These are phyloP conservation scores for Salvelinus sp. DNA, from an alignment of 2,113 vertebrate species.

Conservation along the genomic window DNA sequence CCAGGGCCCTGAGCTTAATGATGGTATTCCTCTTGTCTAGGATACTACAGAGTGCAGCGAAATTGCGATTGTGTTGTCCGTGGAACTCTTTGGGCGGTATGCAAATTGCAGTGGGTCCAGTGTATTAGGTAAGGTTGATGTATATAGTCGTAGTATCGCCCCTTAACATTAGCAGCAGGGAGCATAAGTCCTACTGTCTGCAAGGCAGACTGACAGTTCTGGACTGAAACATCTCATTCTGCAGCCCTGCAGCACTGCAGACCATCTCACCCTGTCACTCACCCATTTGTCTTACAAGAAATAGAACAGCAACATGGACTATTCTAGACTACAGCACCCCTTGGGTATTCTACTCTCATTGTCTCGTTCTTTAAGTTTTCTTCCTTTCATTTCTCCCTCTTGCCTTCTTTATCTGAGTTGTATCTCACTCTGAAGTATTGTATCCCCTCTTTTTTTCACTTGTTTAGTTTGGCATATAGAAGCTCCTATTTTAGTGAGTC, in stretches of 20 bases:
- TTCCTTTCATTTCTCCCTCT: background rate
- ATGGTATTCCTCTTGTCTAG: too few species aligned
- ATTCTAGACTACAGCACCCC: background rate
- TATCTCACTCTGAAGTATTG: background rate
- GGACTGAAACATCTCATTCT: too few species aligned
- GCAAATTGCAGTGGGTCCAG: too few species aligned
- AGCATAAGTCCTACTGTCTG: too few species aligned
- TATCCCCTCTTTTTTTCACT: too few species aligned
- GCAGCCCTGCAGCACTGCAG: background rate
- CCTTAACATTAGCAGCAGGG: too few species aligned
- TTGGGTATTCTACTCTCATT: background rate
- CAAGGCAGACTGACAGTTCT: background rate
- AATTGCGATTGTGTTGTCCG: too few species aligned
- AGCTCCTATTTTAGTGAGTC: background rate
- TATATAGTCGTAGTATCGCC: too few species aligned
- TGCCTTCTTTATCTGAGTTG: background rate
- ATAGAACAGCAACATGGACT: background rate
- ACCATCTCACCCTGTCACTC: background rate
- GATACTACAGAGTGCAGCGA: too few species aligned
- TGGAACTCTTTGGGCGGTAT: too few species aligned
- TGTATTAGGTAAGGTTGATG: too few species aligned
- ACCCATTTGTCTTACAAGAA: background rate
- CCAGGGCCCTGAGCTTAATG: too few species aligned
- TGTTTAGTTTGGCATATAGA: background rate
- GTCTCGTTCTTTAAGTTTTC: background rate